Evolutionary conservation across 2,113 vertebrate species (phyloP).

Genomic region (Perca fluviatilis): DNA sequence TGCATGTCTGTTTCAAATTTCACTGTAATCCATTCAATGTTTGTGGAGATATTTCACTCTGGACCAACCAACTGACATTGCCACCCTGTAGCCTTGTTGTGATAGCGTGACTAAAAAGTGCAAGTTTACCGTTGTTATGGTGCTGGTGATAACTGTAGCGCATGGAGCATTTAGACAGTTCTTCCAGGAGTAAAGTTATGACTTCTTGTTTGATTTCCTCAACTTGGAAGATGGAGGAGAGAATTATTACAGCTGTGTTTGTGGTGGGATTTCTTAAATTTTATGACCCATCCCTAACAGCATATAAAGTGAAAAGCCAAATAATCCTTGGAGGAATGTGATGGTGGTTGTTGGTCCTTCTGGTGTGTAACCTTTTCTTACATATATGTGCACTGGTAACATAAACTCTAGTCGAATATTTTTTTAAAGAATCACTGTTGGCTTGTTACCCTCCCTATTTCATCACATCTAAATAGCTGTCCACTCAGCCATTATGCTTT

Average conservation of each 20-base stretch:
- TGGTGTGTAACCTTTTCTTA: slow-evolving; percentile 3
- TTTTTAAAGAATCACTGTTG: slow-evolving; percentile 26
- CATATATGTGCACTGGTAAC: slow-evolving; percentile 1
- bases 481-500: not conserved
- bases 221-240: slow-evolving; percentile 18
- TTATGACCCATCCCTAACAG: slow-evolving; percentile 36
- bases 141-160: not conserved
- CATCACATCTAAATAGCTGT: slow-evolving; percentile 25
- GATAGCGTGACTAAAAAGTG: not conserved
- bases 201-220: slow-evolving; percentile 3
- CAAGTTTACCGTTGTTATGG: not conserved
- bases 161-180: not conserved
- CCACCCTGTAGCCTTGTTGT: not conserved
- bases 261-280: slow-evolving; percentile 31
- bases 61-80: not conserved
- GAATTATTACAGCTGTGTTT: slow-evolving; percentile 36
- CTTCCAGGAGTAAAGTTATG: slow-evolving; percentile 5
- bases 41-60: not conserved
- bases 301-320: slow-evolving; percentile 27
- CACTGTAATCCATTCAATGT: not conserved
- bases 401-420: slow-evolving; percentile 1
- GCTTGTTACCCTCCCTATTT: not conserved
- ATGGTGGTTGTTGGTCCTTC: slow-evolving; percentile 11
- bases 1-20: not conserved
- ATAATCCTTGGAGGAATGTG: slow-evolving; percentile 22